These are phyloP conservation scores for Emberiza fucata DNA, from an alignment of 2,113 vertebrate species.

Conservation along the genomic window DNA sequence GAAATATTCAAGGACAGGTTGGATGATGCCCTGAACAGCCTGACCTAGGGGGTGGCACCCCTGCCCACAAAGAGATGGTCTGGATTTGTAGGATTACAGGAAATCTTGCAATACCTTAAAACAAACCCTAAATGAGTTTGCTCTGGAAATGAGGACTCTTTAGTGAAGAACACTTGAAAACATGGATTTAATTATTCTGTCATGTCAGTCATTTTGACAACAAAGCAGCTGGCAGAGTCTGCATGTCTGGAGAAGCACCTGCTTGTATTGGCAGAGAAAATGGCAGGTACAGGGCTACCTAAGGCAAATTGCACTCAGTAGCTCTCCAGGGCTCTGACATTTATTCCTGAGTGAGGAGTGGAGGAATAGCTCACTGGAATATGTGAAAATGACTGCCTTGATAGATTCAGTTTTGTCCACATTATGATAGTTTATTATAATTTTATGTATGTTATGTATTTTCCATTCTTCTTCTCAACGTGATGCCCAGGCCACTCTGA, in stretches of 20 bases:
- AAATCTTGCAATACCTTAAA: background rate
- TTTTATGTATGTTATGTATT: slow-evolving; percentile 47
- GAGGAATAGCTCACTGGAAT: background rate
- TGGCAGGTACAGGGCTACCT: background rate
- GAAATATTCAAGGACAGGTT: background rate
- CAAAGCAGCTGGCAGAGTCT: background rate
- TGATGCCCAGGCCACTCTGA: background rate
- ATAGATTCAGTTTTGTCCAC: background rate
- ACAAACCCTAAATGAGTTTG: background rate
- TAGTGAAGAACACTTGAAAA: background rate
- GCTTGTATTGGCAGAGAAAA: background rate
- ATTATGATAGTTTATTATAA: slow-evolving; percentile 49
- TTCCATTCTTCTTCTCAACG: slow-evolving; percentile 9
- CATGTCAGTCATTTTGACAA: background rate
- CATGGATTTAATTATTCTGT: background rate
- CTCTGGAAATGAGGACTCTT: background rate
- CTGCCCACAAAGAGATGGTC: background rate
- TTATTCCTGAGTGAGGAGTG: background rate
- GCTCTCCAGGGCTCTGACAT: background rate
- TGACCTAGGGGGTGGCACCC: background rate
- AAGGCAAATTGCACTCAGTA: background rate
- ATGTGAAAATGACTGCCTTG: background rate
- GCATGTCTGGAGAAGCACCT: background rate
- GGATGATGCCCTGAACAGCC: background rate
- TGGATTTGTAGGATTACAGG: background rate